Base-by-base conservation (phyloP, 2,888 invertebrate species). In the Andrena dorsata region DNA sequence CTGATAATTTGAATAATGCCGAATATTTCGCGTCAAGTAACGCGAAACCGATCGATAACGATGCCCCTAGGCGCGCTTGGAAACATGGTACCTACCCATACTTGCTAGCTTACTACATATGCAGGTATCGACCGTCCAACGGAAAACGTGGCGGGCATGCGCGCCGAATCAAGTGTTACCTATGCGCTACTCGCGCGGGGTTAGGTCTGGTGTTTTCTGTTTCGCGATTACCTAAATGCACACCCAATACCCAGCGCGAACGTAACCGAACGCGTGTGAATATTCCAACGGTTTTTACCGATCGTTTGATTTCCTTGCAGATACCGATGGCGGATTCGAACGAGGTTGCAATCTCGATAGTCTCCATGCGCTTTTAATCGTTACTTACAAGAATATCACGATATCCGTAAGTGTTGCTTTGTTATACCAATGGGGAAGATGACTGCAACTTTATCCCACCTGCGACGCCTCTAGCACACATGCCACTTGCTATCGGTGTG, bases 321-420 rank as follows among this genome's bases (percentile, higher is more conserved):
- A 51, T 10, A 26, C 23, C 13, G 28, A 69, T 35, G 71, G 76
- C 16, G 82, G 61, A 28, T 73, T 93, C 51, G 91, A 92, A 47
- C 90, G 89, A 8, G 93, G 93, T 76, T 94, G 94, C 83, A 93
- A 91, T 80, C 90, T 94, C 80, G 94, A 94, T 80, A 93, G 94
- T 58, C 90, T 94, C 16, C 94, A 94, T 71, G 94, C 94, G 0
- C 91, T 94, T 75, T 91, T 94, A 76, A 92, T 94, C 81, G 92
- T 94, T 82, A 94, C 94, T 35, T 94, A 94, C 89, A 94, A 93
- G 87, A 94, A 94, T 76, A 91, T 94, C 83, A 94, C 94, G 73
- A 91, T 94, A 88, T 93, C 93, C 84, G 94, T 94, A 85, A 87
- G 84, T 72, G 23, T 1, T 28, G n/a, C 51, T 51, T n/a, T n/a